Evolutionary conservation across 2,888 invertebrate species (phyloP), one percentile per base, ranked within the genome.

Genomic region (Acrocera orbiculus): DNA sequence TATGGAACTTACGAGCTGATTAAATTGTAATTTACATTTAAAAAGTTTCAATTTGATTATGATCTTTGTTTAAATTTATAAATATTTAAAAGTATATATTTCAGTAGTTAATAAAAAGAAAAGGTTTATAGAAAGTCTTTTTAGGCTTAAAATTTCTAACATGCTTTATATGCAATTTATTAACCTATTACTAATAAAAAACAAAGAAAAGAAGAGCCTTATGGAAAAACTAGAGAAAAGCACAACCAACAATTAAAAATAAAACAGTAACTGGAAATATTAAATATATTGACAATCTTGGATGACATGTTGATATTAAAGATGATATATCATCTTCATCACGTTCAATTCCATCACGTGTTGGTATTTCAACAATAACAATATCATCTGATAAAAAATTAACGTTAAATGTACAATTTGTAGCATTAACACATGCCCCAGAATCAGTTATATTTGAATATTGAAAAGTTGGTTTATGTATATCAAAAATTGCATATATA

Each of bases 161-260:
- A n/a, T n/a, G n/a, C n/a, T n/a, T n/a, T n/a, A n/a, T n/a, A n/a
- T n/a, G n/a, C n/a, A n/a, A n/a, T n/a, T n/a, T n/a, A n/a, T n/a
- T n/a, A n/a, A n/a, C n/a, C n/a, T n/a, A n/a, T n/a, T n/a, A n/a
- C n/a, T n/a, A n/a, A n/a, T n/a, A n/a, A n/a, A n/a, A n/a, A n/a
- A n/a, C n/a, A n/a, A n/a, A n/a, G n/a, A n/a, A n/a, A n/a, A n/a
- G n/a, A n/a, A n/a, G n/a, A n/a, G n/a, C n/a, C n/a, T n/a, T n/a
- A n/a, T n/a, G n/a, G n/a, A n/a, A n/a, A n/a, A n/a, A n/a, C n/a
- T 70, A 83, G 63, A 83, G 69, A 64, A 85, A 85, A 47, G 83
- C 79, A 65, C 81, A 85, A 47, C 74, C 66, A 34, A 85, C 59
- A 51, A 86, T 73, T 32, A 82, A 61, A 50, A 85, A 65, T 40